A percentile compares a stretch with the other conserved stretches of the same genome.
Evolutionary conservation across 2,888 invertebrate species (phyloP).

Genomic region (Prenolepis imparis): DNA sequence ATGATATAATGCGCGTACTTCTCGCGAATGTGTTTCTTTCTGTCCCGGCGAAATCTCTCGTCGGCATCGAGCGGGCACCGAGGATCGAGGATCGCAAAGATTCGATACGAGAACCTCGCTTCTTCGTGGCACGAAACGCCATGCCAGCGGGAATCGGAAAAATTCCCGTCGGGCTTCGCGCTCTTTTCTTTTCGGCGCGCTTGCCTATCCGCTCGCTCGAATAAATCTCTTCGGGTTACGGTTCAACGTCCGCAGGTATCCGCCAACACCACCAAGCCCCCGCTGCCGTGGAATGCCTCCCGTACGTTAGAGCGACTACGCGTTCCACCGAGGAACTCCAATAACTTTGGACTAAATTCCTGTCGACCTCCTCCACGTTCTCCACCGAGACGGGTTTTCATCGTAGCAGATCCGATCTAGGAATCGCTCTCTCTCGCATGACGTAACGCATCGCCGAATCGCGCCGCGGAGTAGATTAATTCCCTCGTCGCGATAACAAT

Average conservation of each 20-base stretch:
- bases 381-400: slow-evolving; percentile 48
- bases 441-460: slow-evolving; percentile 50
- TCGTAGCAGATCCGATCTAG: slow-evolving; percentile 71
- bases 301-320: slow-evolving; percentile 49
- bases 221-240: slow-evolving; percentile 64
- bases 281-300: slow-evolving; percentile 59
- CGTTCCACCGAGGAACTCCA: slow-evolving; percentile 69
- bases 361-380: slow-evolving; percentile 54
- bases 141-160: slow-evolving; percentile 57
- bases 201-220: slow-evolving; percentile 54
- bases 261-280: slow-evolving; percentile 47
- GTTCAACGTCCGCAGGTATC: slow-evolving; percentile 68
- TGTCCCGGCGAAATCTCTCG: slow-evolving; percentile 56
- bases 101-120: slow-evolving; percentile 47
- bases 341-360: slow-evolving; percentile 73
- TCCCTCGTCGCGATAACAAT: slow-evolving; percentile 56
- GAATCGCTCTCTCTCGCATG: slow-evolving; percentile 57
- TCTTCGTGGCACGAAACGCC: slow-evolving; percentile 20
- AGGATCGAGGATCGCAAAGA: slow-evolving; percentile 52
- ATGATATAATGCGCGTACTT: slow-evolving; percentile 79
- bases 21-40: slow-evolving; percentile 26
- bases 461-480: slow-evolving; percentile 67
- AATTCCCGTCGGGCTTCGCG: slow-evolving; percentile 51
- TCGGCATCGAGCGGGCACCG: slow-evolving; percentile 49
- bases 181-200: slow-evolving; percentile 52